phyloP scores from a whole-genome alignment of 2,113 vertebrate species.

The Pachyramphus minor region DNA sequence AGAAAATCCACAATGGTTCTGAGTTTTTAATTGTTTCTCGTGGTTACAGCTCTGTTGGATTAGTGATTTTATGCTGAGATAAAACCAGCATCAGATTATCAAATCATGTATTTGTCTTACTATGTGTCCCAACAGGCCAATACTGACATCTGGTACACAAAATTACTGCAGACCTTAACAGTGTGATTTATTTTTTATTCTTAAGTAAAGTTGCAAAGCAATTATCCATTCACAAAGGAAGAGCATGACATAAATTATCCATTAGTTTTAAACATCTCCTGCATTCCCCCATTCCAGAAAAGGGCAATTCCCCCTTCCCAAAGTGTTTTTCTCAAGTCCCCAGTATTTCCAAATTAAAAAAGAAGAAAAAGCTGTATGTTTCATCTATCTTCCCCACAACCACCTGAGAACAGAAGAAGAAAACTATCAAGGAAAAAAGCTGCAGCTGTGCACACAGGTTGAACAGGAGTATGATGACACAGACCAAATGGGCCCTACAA shows the following conservation, averaged over 20 bases:
- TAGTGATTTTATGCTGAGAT: background rate
- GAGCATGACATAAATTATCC: background rate
- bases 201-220: background rate
- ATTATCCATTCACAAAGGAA: background rate
- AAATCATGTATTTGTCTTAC: background rate
- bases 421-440: background rate
- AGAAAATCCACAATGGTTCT: background rate
- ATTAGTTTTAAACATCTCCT: background rate
- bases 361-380: background rate
- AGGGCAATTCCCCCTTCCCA: background rate
- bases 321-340: background rate
- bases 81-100: background rate
- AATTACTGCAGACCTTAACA: background rate
- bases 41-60: background rate
- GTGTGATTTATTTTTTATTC: background rate
- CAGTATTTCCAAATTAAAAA: background rate
- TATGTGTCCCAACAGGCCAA: background rate
- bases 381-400: background rate
- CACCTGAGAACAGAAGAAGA: background rate
- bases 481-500: background rate
- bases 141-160: conserved; percentile 4
- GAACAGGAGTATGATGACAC: background rate
- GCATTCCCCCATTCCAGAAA: background rate
- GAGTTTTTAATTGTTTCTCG: background rate
- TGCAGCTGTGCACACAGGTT: background rate